Evolutionary conservation across 2,888 invertebrate genomes (phyloP).

Genomic region (Dynastes tityus): DNA sequence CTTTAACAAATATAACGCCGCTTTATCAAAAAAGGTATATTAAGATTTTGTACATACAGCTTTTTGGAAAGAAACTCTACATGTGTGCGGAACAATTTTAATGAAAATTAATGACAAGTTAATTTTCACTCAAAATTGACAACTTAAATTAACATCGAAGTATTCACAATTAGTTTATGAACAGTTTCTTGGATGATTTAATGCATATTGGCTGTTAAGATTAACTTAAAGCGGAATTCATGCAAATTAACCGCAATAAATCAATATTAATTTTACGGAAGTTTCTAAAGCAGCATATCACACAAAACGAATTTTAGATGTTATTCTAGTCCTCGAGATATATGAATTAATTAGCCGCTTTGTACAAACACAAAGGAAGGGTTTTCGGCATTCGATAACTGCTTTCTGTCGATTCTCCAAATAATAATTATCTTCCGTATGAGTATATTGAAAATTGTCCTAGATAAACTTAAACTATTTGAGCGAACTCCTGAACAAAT

Average conservation of each 20-base stretch:
- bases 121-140: too few relatives aligned
- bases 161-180: too few relatives aligned
- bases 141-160: too few relatives aligned
- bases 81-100: too few relatives aligned
- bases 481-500: background rate
- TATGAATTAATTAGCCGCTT: slow-evolving; percentile 27
- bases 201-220: too few relatives aligned
- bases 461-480: slow-evolving; percentile 18
- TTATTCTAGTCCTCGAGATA: slow-evolving; percentile 29
- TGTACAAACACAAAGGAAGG: slow-evolving; percentile 31
- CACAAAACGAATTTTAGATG: slow-evolving; percentile 27
- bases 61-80: too few relatives aligned
- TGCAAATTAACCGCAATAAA: slow-evolving; percentile 14
- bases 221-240: background rate
- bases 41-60: too few relatives aligned
- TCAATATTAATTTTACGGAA: slow-evolving; percentile 28
- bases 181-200: too few relatives aligned
- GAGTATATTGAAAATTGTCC: slow-evolving; percentile 19
- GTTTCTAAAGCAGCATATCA: slow-evolving; percentile 17
- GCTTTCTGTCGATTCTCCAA: slow-evolving; percentile 14
- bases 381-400: slow-evolving; percentile 8
- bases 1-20: too few relatives aligned
- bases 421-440: slow-evolving; percentile 13
- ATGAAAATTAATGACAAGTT: too few relatives aligned
- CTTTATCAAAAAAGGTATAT: too few relatives aligned